Evolutionary conservation across 2,888 invertebrate species (phyloP).

Genomic region (Odiellus spinosus): DNA sequence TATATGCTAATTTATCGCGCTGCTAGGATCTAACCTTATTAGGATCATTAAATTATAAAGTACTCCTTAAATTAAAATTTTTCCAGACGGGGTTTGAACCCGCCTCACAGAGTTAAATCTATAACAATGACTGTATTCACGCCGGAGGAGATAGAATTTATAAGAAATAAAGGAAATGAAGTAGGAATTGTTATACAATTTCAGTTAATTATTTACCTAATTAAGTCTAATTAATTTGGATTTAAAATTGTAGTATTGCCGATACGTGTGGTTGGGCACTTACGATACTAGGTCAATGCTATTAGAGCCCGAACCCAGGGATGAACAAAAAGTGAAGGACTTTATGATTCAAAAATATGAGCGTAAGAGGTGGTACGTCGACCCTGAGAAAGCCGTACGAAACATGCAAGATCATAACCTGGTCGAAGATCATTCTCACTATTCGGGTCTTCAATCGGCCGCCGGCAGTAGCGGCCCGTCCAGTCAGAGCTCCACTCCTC

Average conservation of each 20-base stretch:
- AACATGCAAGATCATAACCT: constrained; percentile 22
- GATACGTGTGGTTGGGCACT: constrained; percentile 79
- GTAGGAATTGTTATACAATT: constrained; percentile 26
- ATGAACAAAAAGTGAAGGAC: constrained; percentile 78
- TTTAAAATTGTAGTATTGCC: constrained; percentile 46
- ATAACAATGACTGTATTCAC: constrained; percentile 98
- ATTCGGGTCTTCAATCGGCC: neutral
- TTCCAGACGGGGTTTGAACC: constrained; percentile 66
- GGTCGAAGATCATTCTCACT: constrained; percentile 6
- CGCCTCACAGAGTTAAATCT: constrained; percentile 94
- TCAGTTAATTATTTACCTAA: neutral
- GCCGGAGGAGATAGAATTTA: constrained; percentile 80
- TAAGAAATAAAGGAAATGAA: constrained; percentile 80
- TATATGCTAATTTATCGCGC: too few relatives aligned
- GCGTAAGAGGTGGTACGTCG: constrained; percentile 48
- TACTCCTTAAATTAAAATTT: neutral
- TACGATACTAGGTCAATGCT: constrained; percentile 41
- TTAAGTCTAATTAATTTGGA: constrained; percentile 4
- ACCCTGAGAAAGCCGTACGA: constrained; percentile 32
- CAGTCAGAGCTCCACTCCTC: too few relatives aligned
- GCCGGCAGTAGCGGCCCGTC: neutral
- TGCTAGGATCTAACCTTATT: too few relatives aligned
- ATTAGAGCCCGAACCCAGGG: constrained; percentile 48
- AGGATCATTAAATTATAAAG: too few relatives aligned
- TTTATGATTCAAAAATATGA: constrained; percentile 92